Percentiles rank a stretch among this genome's conserved stretches.
phyloP scores from a whole-genome alignment of 2,888 invertebrate species.

The Ethmia dodecea region DNA sequence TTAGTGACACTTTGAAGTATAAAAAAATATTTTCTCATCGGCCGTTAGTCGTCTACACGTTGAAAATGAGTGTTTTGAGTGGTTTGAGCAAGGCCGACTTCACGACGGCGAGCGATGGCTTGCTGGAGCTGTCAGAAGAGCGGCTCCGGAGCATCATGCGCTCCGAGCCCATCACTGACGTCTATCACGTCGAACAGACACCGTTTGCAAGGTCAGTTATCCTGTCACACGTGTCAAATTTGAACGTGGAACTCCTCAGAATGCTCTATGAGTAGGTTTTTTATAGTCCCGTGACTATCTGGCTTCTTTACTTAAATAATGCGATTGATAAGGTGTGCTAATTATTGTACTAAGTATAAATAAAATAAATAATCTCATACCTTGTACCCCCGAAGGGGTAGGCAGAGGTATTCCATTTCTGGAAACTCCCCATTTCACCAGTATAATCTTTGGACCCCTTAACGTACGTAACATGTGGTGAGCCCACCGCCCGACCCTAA shows the following conservation, averaged over 20 bases:
- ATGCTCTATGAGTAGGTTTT: neutral
- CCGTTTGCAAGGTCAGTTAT: slow-evolving; percentile 88
- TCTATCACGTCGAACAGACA: slow-evolving; percentile 89
- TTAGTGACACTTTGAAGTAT: slow-evolving; percentile 60
- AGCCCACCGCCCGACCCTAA: no score
- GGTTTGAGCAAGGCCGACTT: slow-evolving; percentile 76
- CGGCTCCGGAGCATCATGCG: slow-evolving; percentile 82
- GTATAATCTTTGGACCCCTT: no score
- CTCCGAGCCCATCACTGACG: slow-evolving; percentile 84
- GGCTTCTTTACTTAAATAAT: no score
- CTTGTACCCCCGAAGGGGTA: no score
- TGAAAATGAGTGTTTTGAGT: slow-evolving; percentile 74
- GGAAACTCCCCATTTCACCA: no score
- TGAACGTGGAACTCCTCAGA: slow-evolving; percentile 14
- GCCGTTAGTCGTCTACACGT: slow-evolving; percentile 69
- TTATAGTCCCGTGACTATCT: neutral
- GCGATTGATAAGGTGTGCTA: no score
- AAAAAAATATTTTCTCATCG: slow-evolving; percentile 52
- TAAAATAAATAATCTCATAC: no score
- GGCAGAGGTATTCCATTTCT: no score
- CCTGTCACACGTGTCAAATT: slow-evolving; percentile 16
- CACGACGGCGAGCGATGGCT: slow-evolving; percentile 82
- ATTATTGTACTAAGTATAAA: no score
- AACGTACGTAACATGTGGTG: no score
- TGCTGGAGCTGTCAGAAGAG: slow-evolving; percentile 84